Conservation (phyloP, 1,140 invertebrate genomes). For the Cephus cinctus region DNA sequence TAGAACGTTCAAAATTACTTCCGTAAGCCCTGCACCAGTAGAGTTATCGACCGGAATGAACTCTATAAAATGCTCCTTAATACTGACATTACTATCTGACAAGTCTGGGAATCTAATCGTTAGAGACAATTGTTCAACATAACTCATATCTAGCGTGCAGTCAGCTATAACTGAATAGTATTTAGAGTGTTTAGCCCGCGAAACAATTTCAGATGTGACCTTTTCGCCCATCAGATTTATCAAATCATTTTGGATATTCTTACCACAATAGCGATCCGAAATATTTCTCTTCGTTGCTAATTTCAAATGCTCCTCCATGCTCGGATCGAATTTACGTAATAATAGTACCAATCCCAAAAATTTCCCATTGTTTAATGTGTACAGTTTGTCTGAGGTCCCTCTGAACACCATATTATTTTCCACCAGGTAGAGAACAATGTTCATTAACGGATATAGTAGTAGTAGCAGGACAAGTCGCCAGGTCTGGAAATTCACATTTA, state of each 20-base stretch:
- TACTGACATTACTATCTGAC: slow-evolving; percentile 12
- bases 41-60: slow-evolving; percentile 14
- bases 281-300: slow-evolving; percentile 4
- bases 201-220: slow-evolving; percentile 9
- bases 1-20: slow-evolving; percentile 17
- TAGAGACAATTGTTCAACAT: slow-evolving; percentile 20
- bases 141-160: slow-evolving; percentile 18
- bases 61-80: slow-evolving; percentile 22
- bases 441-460: slow-evolving; percentile 9
- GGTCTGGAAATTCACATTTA: slow-evolving; percentile 19
- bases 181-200: slow-evolving; percentile 4
- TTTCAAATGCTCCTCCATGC: slow-evolving; percentile 14
- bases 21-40: slow-evolving; percentile 19
- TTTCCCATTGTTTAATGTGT: slow-evolving; percentile 18
- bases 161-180: slow-evolving; percentile 18
- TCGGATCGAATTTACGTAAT: slow-evolving; percentile 16
- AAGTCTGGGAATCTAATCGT: slow-evolving; percentile 20
- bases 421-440: slow-evolving; percentile 16
- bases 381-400: slow-evolving; percentile 16
- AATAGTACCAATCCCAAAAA: slow-evolving; percentile 17
- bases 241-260: slow-evolving; percentile 20
- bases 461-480: background rate
- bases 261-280: slow-evolving; percentile 15
- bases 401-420: slow-evolving; percentile 19
- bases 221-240: slow-evolving; percentile 12